These are phyloP conservation scores for Suncus etruscus DNA, from an alignment of 2,113 vertebrate species.

Conservation along the genomic window DNA sequence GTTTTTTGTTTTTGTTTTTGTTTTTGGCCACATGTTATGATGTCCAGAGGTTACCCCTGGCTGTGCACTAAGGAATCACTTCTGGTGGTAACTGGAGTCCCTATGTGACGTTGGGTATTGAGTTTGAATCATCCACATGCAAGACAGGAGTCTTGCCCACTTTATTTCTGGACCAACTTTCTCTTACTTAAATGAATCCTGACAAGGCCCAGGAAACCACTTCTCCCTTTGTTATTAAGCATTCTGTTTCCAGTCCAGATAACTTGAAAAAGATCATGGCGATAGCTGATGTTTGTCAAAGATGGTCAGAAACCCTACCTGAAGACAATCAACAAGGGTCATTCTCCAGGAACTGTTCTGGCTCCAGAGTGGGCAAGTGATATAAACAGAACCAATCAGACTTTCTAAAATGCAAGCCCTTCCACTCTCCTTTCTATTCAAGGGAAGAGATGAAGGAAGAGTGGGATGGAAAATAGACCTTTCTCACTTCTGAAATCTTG, in stretches of 20 bases:
- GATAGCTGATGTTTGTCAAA: no score
- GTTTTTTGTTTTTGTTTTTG: no score
- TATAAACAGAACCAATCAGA: not conserved
- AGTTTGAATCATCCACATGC: no score
- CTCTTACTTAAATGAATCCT: not conserved
- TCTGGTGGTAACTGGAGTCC: no score
- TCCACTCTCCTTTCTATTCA: not conserved
- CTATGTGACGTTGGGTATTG: no score
- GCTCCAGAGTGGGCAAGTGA: not conserved
- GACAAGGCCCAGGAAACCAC: not conserved
- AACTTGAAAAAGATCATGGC: not conserved
- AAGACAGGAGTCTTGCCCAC: not conserved
- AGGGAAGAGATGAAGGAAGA: no score
- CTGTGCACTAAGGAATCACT: no score
- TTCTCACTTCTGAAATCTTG: not conserved
- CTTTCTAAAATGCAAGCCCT: not conserved
- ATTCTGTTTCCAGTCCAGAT: not conserved
- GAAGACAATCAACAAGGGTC: not conserved
- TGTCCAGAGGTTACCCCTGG: no score
- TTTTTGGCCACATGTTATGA: no score
- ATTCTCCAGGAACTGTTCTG: not conserved
- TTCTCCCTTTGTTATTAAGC: not conserved
- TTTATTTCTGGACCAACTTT: not conserved
- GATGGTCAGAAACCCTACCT: no score
- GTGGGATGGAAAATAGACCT: not conserved